Evolutionary conservation across 2,888 invertebrate genomes (phyloP), one percentile per base, ranked within the genome.

Genomic region (Penaeus monodon): DNA sequence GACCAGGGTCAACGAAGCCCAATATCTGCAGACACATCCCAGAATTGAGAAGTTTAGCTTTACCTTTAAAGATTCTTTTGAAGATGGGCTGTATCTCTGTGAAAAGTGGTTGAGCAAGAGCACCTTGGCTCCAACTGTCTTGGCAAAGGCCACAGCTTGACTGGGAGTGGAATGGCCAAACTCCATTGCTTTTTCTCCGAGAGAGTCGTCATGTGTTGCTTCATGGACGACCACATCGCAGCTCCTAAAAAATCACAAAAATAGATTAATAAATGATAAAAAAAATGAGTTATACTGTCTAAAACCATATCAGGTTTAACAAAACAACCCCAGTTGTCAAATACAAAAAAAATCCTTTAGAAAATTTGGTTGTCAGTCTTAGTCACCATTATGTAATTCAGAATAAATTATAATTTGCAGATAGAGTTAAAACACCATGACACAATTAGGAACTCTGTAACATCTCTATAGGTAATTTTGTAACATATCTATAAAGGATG

Each of bases 131-230:
- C 91, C 88, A 44, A 92, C 90, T 17, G 88, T 85, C 65, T 91
- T 88, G 22, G 92, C 93, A 91, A 93, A 92, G 57, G 90, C 88
- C 6, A 92, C 92, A 38, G 93, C 93, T 92, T 93, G 92, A 44
- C 91, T 91, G 73, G 93, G 93, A 10, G 93, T 93, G 6, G 93
- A 93, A 89, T 93, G 93, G 1, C 93, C 93, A 90, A 92, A 92
- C 86, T 92, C 91, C 27, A 92, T 81, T 38, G 92, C 92, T 87
- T 91, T 92, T 22, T 87, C 88, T 29, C 24, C 63, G 2, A 85
- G 81, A 44, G 29, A 63, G 29, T 88, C 66, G 24, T 84, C 88
- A 76, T 80, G 73, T 29, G 93, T 93, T 10, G 93, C 92, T 91
- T 93, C 93, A 90, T 93, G 93, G 22, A 93, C 91, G 57, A 93